Percentiles rank a stretch among this genome's conserved stretches.
Conservation (phyloP, 1,140 invertebrate genomes). For the Macrotrachela quadricornifera region DNA sequence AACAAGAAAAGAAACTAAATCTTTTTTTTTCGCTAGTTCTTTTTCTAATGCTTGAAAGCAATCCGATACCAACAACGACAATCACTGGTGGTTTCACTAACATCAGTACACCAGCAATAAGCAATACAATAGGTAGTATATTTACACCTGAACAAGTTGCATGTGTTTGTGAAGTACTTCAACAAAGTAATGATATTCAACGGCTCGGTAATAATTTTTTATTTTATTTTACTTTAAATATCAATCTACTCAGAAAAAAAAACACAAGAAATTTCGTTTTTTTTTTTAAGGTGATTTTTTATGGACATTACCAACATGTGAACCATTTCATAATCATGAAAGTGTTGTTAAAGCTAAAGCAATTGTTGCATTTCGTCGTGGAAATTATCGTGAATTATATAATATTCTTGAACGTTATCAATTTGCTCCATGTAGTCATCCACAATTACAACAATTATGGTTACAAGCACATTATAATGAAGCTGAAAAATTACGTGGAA, state of each 20-base stretch:
- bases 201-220: conserved; percentile 50
- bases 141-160: conserved; percentile 86
- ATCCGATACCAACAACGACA: no score
- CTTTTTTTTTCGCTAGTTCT: no score
- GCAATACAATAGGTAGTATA: no score
- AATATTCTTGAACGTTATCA: conserved; percentile 77
- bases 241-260: no score
- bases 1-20: no score
- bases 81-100: no score
- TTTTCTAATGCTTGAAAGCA: no score
- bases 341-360: conserved; percentile 97
- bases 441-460: conserved; percentile 66
- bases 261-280: no score
- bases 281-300: conserved; percentile 36
- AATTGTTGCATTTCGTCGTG: conserved; percentile 71
- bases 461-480: conserved; percentile 55
- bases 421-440: conserved; percentile 84
- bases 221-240: no score
- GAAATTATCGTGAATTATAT: conserved; percentile 64
- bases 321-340: conserved; percentile 68
- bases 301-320: conserved; percentile 88
- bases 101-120: no score
- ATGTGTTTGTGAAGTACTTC: conserved; percentile 90
- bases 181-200: conserved; percentile 91
- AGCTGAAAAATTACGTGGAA: conserved; percentile 73